Evolutionary conservation across 30 jellyfish, hydroid and myxozoan genomes (phyloP).

Genomic region (Catostylus mosaicus): DNA sequence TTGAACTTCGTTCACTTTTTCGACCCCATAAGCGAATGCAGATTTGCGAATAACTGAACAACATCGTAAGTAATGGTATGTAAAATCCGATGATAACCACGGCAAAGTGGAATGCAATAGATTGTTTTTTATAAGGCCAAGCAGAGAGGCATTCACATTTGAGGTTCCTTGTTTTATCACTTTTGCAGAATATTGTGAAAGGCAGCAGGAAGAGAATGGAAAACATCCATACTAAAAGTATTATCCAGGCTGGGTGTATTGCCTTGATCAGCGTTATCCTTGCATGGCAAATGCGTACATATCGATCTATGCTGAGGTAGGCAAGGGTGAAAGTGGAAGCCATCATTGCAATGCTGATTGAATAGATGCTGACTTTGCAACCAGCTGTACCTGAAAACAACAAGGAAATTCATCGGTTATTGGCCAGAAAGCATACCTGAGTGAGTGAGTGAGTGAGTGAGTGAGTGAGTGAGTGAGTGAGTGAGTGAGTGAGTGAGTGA

Average conservation of each 20-base stretch:
- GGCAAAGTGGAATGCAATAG: slow-evolving; percentile 1
- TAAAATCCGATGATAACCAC: slow-evolving; percentile 2
- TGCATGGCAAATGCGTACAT: slow-evolving; percentile 15
- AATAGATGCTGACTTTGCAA: slow-evolving; percentile 17
- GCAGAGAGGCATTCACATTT: slow-evolving; percentile 37
- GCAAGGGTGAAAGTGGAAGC: slow-evolving; percentile 43
- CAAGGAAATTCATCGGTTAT: no score
- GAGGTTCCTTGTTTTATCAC: not conserved
- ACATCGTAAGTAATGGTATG: slow-evolving; percentile 32
- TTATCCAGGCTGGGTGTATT: not conserved
- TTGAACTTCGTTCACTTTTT: not conserved
- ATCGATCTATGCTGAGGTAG: slow-evolving; percentile 38
- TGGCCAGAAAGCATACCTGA: no score
- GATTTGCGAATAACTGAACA: slow-evolving; percentile 29
- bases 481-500: not conserved
- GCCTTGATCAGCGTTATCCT: not conserved
- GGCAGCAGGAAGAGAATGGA: slow-evolving; percentile 8
- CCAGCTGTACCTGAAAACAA: slow-evolving; percentile 50
- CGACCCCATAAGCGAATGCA: slow-evolving; percentile 16
- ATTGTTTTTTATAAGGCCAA: slow-evolving; percentile 14
- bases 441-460: not conserved
- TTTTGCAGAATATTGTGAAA: slow-evolving; percentile 7
- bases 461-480: not conserved
- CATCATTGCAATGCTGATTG: not conserved
- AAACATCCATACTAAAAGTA: slow-evolving; percentile 17